Conservation (phyloP, 2,888 invertebrate genomes). For the Dolichomitus sp. region DNA sequence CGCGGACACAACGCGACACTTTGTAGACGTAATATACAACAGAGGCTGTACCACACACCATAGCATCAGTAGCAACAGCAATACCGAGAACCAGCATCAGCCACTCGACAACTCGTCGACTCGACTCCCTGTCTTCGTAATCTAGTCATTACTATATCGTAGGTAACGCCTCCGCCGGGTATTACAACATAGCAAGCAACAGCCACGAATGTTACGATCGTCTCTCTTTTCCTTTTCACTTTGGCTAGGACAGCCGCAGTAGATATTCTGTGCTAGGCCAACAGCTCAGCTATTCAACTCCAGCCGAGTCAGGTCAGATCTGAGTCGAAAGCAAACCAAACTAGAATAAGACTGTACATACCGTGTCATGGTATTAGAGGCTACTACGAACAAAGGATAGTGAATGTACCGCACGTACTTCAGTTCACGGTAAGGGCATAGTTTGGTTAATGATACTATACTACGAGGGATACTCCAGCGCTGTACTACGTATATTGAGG, state of each 20-base stretch:
- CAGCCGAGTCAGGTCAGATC: background rate
- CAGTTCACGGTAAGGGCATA: conserved; percentile 9
- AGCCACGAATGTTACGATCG: conserved; percentile 44
- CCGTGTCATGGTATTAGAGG: conserved; percentile 22
- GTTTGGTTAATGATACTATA: conserved; percentile 22
- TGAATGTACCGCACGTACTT: conserved; percentile 11
- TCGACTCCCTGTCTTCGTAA: conserved; percentile 58
- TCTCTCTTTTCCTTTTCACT: conserved; percentile 28
- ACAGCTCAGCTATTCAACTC: conserved; percentile 12
- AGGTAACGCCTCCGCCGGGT: conserved; percentile 62
- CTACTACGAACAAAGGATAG: conserved; percentile 14
- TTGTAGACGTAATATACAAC: conserved; percentile 63
- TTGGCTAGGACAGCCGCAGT: background rate
- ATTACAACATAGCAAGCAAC: conserved; percentile 55
- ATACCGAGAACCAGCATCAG: conserved; percentile 42
- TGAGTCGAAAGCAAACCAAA: background rate
- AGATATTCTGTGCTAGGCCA: conserved; percentile 22
- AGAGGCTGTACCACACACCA: conserved; percentile 5
- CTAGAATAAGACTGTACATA: conserved; percentile 24
- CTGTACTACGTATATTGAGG: background rate
- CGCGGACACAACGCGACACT: conserved; percentile 75
- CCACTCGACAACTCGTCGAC: conserved; percentile 61
- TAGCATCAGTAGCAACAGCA: conserved; percentile 55
- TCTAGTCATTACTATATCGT: conserved; percentile 58
- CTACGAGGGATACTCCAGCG: background rate